A percentile compares a stretch with the other conserved stretches of the same genome.
Evolutionary conservation across 2,797 vertebrate species (phyloP).

Genomic region (Acanthornis magna): DNA sequence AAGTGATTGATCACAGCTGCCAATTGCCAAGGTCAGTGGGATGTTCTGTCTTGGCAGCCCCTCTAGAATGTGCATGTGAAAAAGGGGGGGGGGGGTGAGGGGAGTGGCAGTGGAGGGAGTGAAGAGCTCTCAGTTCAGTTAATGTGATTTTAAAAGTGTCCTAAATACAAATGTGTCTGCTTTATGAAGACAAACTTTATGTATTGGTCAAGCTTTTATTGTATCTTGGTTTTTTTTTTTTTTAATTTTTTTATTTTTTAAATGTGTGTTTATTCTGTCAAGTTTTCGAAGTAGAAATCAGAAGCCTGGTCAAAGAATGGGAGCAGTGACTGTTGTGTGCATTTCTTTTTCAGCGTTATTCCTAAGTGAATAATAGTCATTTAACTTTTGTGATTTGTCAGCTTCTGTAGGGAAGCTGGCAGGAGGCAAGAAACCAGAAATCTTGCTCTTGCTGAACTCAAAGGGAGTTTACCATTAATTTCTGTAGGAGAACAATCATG

Average conservation of each 20-base stretch:
- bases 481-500: not conserved
- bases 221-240: not conserved
- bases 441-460: not conserved
- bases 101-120: not conserved
- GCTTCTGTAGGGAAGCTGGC: not conserved
- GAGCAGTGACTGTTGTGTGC: not conserved
- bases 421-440: not conserved
- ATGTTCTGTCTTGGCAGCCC: conserved; percentile 51
- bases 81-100: not conserved
- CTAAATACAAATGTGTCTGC: not conserved
- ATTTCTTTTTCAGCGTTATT: not conserved
- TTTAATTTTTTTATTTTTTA: too few species aligned
- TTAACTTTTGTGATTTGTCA: not conserved
- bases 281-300: not conserved
- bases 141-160: conserved; percentile 21
- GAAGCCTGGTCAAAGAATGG: not conserved
- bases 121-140: not conserved
- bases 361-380: not conserved
- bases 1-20: conserved; percentile 65
- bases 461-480: not conserved
- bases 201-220: not conserved
- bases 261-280: not conserved
- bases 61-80: not conserved
- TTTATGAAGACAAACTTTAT: not conserved
- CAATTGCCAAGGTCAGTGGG: conserved; percentile 32